Conservation (phyloP, 2,113 vertebrate species). For the Pardalotus punctatus region DNA sequence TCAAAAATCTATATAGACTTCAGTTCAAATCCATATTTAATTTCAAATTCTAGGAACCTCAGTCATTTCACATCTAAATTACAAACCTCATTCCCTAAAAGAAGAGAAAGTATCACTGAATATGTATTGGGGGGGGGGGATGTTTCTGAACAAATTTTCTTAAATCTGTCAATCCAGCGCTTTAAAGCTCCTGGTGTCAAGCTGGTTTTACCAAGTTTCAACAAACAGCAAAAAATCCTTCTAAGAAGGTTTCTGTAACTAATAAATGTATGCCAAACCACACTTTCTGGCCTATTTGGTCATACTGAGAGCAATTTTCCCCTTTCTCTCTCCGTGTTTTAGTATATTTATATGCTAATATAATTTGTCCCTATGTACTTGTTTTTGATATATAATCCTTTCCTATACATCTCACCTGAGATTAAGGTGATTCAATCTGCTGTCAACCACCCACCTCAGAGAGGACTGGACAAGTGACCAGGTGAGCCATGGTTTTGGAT, state of each 20-base stretch:
- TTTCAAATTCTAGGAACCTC: neutral
- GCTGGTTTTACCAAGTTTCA: neutral
- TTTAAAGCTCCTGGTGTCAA: neutral
- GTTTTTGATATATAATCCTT: neutral
- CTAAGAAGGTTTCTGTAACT: neutral
- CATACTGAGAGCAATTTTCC: neutral
- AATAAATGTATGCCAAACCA: neutral
- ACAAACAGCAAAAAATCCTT: neutral
- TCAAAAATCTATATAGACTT: neutral
- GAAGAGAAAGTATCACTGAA: neutral
- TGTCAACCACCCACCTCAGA: fast-evolving
- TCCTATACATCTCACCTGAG: neutral
- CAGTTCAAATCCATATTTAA: neutral
- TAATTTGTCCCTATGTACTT: neutral
- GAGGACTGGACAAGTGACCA: neutral
- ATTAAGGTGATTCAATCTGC: neutral
- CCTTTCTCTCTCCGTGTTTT: fast-evolving
- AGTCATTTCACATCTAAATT: neutral
- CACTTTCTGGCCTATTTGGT: neutral
- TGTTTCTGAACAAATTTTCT: neutral
- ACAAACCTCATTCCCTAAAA: neutral
- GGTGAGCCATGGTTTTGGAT: neutral
- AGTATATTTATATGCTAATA: neutral
- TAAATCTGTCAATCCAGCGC: neutral
- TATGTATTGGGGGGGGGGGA: fast-evolving